Evolutionary conservation across 2,797 vertebrate genomes (phyloP).

Genomic region (Atherinosoma microstoma): DNA sequence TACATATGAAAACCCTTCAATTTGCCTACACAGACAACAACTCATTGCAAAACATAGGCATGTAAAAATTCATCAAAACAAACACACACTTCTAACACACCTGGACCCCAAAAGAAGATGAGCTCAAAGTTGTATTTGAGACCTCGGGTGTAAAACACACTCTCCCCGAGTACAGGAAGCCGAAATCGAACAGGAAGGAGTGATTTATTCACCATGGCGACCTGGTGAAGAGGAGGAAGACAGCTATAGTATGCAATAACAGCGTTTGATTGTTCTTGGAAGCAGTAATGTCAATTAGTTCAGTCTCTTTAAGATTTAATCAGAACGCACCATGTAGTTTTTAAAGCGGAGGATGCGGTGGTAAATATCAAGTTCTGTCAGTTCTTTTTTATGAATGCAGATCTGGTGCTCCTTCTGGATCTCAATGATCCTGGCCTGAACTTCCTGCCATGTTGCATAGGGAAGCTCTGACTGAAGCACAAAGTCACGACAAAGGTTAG

Average conservation of each 20-base stretch:
- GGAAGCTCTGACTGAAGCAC: slow-evolving; percentile 88
- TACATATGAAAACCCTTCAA: neutral
- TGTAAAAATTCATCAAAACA: slow-evolving; percentile 1
- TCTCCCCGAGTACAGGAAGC: slow-evolving; percentile 89
- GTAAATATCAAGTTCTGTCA: slow-evolving; percentile 95
- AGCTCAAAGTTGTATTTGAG: slow-evolving; percentile 99
- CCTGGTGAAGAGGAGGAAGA: slow-evolving; percentile 59
- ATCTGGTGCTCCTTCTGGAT: slow-evolving; percentile 99
- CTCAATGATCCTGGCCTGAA: slow-evolving; percentile 96
- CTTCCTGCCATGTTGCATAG: slow-evolving; percentile 98
- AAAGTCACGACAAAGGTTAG: slow-evolving; percentile 12
- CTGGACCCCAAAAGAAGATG: slow-evolving; percentile 98
- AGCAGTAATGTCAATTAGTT: neutral
- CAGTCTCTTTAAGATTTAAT: neutral
- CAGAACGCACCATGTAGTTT: slow-evolving; percentile 94
- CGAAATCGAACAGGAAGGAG: slow-evolving; percentile 94
- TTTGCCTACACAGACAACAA: neutral
- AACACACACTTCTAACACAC: slow-evolving; percentile 49
- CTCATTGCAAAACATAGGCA: neutral
- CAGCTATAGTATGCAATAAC: neutral
- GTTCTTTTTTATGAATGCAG: slow-evolving; percentile 98
- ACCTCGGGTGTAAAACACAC: slow-evolving; percentile 93
- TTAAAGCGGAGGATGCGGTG: slow-evolving; percentile 98
- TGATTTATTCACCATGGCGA: slow-evolving; percentile 97
- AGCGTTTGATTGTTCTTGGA: neutral